These are phyloP conservation scores for Tursiops truncatus DNA, from an alignment of 2,113 vertebrate genomes.

Conservation along the genomic window DNA sequence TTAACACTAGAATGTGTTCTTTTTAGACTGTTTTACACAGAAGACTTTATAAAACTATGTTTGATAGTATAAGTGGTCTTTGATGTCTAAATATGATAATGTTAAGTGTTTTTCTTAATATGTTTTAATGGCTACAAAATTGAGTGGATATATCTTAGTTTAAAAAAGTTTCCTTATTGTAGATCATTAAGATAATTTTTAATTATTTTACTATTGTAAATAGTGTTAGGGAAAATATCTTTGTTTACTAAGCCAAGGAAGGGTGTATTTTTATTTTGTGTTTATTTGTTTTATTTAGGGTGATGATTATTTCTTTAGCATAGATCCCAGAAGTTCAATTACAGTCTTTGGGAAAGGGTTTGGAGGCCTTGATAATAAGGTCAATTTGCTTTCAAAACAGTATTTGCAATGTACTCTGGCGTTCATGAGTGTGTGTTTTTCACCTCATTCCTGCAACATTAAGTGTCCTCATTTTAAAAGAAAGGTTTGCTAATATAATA, in stretches of 20 bases:
- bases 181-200: background rate
- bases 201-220: background rate
- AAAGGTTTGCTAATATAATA: background rate
- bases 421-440: background rate
- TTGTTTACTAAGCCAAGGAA: background rate
- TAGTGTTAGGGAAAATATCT: background rate
- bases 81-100: background rate
- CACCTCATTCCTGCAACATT: background rate
- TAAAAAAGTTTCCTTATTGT: background rate
- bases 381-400: background rate
- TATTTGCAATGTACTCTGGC: background rate
- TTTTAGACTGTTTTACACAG: background rate
- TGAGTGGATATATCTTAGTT: background rate
- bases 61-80: background rate
- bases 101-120: background rate
- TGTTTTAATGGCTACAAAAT: background rate
- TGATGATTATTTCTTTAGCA: conserved; percentile 18
- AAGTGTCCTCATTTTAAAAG: conserved; percentile 3
- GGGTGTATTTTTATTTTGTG: background rate
- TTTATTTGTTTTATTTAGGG: conserved; percentile 5
- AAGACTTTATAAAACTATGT: background rate
- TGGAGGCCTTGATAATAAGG: background rate
- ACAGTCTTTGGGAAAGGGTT: background rate
- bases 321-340: background rate
- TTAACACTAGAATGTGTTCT: background rate